Conservation (phyloP, 2,888 invertebrate species). For the Panzeria rudis region DNA sequence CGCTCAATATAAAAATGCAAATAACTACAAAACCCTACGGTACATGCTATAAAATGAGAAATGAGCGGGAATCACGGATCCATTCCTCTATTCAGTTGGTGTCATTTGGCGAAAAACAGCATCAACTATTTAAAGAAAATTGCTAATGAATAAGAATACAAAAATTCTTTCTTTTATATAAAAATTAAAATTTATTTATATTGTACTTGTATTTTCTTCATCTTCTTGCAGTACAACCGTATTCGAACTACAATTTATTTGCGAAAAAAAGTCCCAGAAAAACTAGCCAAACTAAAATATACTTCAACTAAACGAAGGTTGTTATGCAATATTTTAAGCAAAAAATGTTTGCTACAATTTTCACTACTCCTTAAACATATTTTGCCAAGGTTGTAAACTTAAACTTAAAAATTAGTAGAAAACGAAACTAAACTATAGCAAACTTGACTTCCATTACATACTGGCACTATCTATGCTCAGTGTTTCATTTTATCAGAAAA, state of each 20-base stretch:
- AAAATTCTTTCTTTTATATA: no score
- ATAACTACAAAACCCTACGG: no score
- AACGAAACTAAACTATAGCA: constrained; percentile 30
- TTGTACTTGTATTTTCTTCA: background rate
- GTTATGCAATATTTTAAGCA: constrained; percentile 5
- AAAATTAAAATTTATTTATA: no score
- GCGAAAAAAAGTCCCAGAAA: background rate
- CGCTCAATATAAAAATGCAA: no score
- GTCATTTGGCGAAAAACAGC: no score
- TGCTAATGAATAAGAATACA: no score
- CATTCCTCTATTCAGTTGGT: no score
- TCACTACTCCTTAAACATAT: background rate
- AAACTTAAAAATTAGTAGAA: constrained; percentile 49
- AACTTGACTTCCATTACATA: constrained; percentile 7
- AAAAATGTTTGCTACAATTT: constrained; percentile 5
- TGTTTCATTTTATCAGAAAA: constrained; percentile 9
- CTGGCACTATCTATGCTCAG: background rate
- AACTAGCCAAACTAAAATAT: background rate
- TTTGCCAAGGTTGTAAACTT: constrained; percentile 60
- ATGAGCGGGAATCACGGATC: no score
- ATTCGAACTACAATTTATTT: background rate
- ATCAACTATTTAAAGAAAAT: no score
- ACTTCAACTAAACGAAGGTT: background rate
- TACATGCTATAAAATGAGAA: no score
- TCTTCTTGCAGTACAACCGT: background rate